Evolutionary conservation across 2,113 vertebrate genomes (phyloP).

Genomic region (Dendropsophus ebraccatus): DNA sequence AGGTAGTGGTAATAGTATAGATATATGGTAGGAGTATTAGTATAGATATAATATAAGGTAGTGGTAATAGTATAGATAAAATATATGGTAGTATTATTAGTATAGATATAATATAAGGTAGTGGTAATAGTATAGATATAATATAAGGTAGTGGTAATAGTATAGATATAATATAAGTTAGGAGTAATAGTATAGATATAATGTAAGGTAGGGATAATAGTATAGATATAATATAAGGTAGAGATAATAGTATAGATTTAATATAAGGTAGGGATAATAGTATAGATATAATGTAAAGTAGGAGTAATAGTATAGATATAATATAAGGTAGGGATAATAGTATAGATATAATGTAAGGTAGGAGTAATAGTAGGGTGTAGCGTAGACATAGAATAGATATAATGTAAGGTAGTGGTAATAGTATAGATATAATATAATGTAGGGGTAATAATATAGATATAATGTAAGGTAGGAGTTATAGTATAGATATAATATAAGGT

Average conservation of each 20-base stretch:
- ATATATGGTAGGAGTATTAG: too few relatives aligned
- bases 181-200: neutral
- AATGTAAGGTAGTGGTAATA: neutral
- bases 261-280: neutral
- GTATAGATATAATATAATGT: neutral
- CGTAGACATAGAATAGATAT: neutral
- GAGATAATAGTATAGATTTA: constrained; percentile 14
- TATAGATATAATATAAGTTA: too few relatives aligned
- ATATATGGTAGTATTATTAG: too few relatives aligned
- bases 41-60: too few relatives aligned
- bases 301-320: constrained; percentile 19
- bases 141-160: too few relatives aligned
- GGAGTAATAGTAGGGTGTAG: neutral
- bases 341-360: neutral
- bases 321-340: neutral
- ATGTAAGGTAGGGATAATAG: neutral
- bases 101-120: too few relatives aligned
- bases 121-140: too few relatives aligned
- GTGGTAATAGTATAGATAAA: too few relatives aligned
- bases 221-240: neutral
- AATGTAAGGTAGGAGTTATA: neutral
- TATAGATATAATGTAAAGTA: neutral
- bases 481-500: neutral
- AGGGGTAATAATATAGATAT: neutral
- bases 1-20: too few relatives aligned